These are phyloP conservation scores for Trogon melanurus DNA, from an alignment of 2,113 vertebrate genomes.

Conservation along the genomic window DNA sequence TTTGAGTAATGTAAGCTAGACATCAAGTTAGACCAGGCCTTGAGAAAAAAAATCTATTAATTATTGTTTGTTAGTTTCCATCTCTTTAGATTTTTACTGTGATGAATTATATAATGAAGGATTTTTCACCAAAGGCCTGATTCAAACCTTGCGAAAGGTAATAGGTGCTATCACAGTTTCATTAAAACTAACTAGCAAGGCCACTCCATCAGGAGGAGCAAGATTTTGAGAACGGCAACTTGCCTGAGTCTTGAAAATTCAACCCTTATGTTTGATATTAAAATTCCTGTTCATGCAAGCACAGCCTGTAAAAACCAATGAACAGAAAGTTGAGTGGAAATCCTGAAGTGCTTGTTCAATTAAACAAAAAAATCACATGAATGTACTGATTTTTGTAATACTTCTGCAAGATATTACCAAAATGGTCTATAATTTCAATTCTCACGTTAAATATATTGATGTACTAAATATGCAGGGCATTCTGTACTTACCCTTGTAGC, in stretches of 20 bases:
- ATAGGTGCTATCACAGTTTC: background rate
- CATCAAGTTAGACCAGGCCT: background rate
- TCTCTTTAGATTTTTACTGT: background rate
- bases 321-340: background rate
- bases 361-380: background rate
- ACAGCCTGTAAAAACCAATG: background rate
- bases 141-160: background rate
- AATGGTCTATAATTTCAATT: background rate
- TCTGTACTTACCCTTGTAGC: background rate
- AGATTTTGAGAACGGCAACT: background rate
- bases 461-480: background rate
- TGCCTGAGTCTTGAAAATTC: background rate
- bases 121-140: background rate
- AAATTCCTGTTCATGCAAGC: background rate
- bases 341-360: background rate
- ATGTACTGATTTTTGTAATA: background rate
- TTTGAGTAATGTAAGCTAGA: background rate
- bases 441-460: background rate
- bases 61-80: background rate
- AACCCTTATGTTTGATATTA: background rate
- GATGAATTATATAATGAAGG: background rate
- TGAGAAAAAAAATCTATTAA: background rate
- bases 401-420: background rate
- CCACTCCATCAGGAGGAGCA: background rate
- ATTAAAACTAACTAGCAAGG: background rate